A percentile compares a stretch with the other conserved stretches of the same genome.
Evolutionary conservation across 2,888 invertebrate genomes (phyloP).

Genomic region (Ophonus ardosiacus): DNA sequence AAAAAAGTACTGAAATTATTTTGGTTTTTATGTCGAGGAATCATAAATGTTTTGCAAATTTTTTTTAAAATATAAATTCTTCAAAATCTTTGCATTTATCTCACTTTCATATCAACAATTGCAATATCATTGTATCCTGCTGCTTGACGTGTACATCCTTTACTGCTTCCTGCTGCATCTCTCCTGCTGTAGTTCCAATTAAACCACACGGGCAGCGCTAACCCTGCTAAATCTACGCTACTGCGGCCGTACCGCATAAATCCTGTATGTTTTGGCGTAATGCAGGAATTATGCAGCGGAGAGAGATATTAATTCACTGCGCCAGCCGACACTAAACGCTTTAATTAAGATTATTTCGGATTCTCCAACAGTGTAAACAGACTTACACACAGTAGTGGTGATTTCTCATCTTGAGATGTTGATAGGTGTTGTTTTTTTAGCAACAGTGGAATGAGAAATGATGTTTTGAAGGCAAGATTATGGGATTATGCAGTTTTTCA

Average conservation of each 20-base stretch:
- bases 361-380: conserved; percentile 26
- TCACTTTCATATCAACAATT: neutral
- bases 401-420: conserved; percentile 34
- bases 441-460: neutral
- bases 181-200: conserved; percentile 43
- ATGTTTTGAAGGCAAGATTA: neutral
- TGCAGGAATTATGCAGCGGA: conserved; percentile 59
- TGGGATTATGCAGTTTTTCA: neutral
- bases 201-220: conserved; percentile 37
- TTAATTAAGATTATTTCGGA: conserved; percentile 61
- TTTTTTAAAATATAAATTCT: too few species aligned
- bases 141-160: neutral
- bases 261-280: conserved; percentile 61
- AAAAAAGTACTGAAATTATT: too few species aligned
- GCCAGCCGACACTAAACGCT: conserved; percentile 51
- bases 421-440: neutral
- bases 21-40: too few species aligned
- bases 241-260: conserved; percentile 59
- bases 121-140: neutral
- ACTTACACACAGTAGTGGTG: conserved; percentile 41
- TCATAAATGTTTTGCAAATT: too few species aligned
- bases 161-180: neutral
- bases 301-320: conserved; percentile 60
- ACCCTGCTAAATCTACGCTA: conserved; percentile 28
- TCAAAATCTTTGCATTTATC: neutral